A percentile compares a stretch with the other conserved stretches of the same genome.
Evolutionary conservation across 2,797 vertebrate species (phyloP).

Genomic region (Lacerta viridis): DNA sequence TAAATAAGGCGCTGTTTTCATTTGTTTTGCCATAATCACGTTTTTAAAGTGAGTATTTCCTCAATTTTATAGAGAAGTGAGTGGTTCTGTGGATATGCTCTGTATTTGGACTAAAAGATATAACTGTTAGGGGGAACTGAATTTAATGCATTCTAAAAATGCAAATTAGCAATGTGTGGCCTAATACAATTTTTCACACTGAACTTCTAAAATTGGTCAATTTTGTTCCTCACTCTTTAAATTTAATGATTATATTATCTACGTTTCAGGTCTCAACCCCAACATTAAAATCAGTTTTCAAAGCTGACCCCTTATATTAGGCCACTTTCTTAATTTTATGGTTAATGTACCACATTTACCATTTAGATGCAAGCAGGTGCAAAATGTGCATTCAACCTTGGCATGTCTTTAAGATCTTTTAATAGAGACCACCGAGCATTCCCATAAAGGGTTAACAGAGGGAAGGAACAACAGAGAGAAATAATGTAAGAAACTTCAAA

Average conservation of each 20-base stretch:
- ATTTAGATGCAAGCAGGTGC: no score
- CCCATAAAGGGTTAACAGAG: no score
- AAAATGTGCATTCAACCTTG: no score
- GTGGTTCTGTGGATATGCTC: slow-evolving; percentile 46
- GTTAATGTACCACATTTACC: no score
- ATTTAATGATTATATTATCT: not conserved
- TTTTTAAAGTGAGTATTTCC: slow-evolving; percentile 57
- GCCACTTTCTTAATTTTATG: no score
- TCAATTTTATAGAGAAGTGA: slow-evolving; percentile 58
- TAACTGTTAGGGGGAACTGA: slow-evolving; percentile 27
- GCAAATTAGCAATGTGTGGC: not conserved
- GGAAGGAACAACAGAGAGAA: no score
- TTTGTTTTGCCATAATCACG: slow-evolving; percentile 57
- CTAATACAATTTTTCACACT: slow-evolving; percentile 23
- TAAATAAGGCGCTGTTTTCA: slow-evolving; percentile 65
- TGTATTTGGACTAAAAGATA: slow-evolving; percentile 45
- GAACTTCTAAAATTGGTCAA: slow-evolving; percentile 17
- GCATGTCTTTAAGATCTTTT: no score
- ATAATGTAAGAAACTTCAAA: no score
- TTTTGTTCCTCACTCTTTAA: slow-evolving; percentile 35
- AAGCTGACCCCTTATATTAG: no score
- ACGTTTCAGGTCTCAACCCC: no score
- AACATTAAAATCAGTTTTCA: no score
- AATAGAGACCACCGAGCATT: no score
- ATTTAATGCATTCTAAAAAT: slow-evolving; percentile 57